Percentiles rank a stretch among this genome's conserved stretches.
These are phyloP conservation scores for Oxygymnocypris stewartii DNA, from an alignment of 2,113 vertebrate species.

Conservation along the genomic window DNA sequence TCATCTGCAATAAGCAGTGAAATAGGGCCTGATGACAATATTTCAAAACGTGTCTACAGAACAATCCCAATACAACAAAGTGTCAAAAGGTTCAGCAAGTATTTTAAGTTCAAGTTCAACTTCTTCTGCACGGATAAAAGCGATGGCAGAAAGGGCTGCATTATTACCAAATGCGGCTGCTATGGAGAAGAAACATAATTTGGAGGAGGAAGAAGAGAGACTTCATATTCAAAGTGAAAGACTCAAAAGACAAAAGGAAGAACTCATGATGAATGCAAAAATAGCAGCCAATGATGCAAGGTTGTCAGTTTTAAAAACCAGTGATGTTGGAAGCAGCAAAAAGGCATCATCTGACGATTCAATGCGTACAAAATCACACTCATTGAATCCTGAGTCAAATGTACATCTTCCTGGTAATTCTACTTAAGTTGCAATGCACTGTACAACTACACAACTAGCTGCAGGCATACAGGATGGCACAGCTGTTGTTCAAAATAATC, in stretches of 20 bases:
- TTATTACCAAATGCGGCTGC: neutral
- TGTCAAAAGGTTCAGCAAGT: neutral
- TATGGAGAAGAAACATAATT: neutral
- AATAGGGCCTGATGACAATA: neutral
- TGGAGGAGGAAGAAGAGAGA: neutral
- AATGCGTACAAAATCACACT: neutral
- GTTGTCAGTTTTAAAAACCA: neutral
- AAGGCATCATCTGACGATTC: too few species aligned
- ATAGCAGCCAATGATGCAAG: neutral
- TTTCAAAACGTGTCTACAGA: neutral
- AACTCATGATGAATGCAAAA: neutral
- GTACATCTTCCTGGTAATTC: neutral
- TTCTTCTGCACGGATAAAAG: neutral
- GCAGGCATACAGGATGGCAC: neutral
- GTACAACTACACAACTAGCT: neutral
- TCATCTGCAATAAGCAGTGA: constrained; percentile 2
- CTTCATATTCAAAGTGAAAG: neutral
- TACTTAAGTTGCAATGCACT: neutral
- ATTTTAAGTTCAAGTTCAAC: neutral
- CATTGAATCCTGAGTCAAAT: neutral
- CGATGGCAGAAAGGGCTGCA: neutral
- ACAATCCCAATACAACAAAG: neutral
- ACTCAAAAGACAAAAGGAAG: constrained; percentile 6
- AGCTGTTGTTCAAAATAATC: neutral
- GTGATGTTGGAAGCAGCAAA: neutral